Evolutionary conservation across 2,797 vertebrate species (phyloP), one percentile per base, ranked within the genome.

Genomic region (Anguilla megastoma): DNA sequence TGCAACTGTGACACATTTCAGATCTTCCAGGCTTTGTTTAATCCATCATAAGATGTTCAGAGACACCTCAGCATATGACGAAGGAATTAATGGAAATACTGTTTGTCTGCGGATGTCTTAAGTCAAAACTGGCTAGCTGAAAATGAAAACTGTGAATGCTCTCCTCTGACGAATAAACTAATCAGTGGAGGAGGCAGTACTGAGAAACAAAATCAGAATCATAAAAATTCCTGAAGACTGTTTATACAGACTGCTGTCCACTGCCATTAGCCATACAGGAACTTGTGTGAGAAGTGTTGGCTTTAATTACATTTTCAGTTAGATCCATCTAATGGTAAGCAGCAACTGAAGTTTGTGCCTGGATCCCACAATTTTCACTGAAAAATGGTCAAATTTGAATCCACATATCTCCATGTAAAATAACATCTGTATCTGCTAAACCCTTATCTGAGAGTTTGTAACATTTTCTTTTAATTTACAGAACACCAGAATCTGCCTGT

Each of bases 1-100:
- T n/a, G 79, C 21, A n/a, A 50, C 45, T 50, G 8, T 82, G 79
- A n/a, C 45, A 82, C 5, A 7, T 82, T 82, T 82, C 79, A 82
- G 18, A 50, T 82, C 79, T 50, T n/a, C 79, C 18, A 24, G 79
- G 41, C 79, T 82, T 82, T 48, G 79, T 48, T 82, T 50, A 50
- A 82, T 82, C 79, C 45, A 50, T 82, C 79, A 48, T n/a, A n/a
- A 82, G 24, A 82, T 45, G 14, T 79, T 79, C 33, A 18, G 74
- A 45, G 74, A 45, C 36, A 45, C 33, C 4, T 79, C 36, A 1
- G 36, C 33, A 45, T 36, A 41, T 79, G 74, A 41, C 21, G 18
- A 36, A 21, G 36, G 74, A 8, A 79, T 79, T 45, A 45, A 79
- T 16, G 33, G 33, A 6, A 79, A 79, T 45, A 3, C 33, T 21